Conservation (phyloP, 2,888 invertebrate species). For the Netelia inedita region DNA sequence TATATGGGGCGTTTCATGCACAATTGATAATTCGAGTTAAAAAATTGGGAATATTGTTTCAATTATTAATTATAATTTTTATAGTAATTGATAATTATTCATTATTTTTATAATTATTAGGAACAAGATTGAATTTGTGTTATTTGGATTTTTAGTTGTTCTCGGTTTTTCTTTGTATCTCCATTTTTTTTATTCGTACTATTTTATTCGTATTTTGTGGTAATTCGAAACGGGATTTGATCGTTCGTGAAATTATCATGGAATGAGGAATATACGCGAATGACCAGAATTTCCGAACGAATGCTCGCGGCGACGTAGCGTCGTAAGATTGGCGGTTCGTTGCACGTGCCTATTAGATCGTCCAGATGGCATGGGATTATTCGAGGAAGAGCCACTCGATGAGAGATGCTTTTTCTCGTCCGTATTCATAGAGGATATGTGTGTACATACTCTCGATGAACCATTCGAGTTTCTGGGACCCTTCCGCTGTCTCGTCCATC, state of each 20-base stretch:
- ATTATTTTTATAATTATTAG: too few relatives aligned
- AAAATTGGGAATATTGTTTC: too few relatives aligned
- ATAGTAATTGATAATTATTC: too few relatives aligned
- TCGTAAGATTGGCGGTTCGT: constrained; percentile 1
- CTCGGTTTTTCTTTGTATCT: too few relatives aligned
- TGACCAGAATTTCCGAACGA: neutral
- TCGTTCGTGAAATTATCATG: neutral
- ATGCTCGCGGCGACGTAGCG: neutral
- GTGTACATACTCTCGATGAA: neutral
- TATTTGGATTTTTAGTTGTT: too few relatives aligned
- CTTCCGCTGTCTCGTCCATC: constrained; percentile 8
- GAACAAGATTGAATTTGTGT: too few relatives aligned
- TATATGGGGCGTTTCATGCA: neutral
- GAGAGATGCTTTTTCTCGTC: constrained; percentile 17
- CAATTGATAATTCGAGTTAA: neutral
- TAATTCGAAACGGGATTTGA: neutral
- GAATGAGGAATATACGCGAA: neutral
- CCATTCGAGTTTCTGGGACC: constrained; percentile 10
- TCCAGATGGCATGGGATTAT: constrained; percentile 49
- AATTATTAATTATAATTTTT: too few relatives aligned
- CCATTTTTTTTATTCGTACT: too few relatives aligned
- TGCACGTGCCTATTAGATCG: constrained; percentile 43
- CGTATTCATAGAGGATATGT: neutral
- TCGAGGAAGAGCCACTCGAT: constrained; percentile 40
- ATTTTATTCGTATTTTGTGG: too few relatives aligned